Evolutionary conservation across 2,888 invertebrate genomes (phyloP).

Genomic region (Drosophila eohydei): DNA sequence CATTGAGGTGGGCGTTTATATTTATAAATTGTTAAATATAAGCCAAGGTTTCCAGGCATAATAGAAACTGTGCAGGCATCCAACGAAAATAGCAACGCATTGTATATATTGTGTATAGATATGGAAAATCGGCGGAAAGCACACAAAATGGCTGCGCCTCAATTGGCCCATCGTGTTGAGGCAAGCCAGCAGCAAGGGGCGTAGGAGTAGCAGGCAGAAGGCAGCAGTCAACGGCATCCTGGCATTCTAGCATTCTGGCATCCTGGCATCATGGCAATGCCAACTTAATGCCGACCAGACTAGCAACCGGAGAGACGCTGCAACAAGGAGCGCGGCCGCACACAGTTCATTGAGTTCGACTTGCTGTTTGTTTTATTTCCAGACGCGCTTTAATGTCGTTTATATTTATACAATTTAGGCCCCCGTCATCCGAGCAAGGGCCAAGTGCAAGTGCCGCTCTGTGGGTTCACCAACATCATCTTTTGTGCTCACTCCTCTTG

Average conservation of each 20-base stretch:
- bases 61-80: constrained; percentile 45
- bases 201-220: constrained; percentile 7
- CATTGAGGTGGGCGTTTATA: constrained; percentile 47
- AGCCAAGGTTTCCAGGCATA: constrained; percentile 53
- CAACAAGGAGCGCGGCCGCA: constrained; percentile 22
- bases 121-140: constrained; percentile 67
- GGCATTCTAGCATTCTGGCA: constrained; percentile 20
- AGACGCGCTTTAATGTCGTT: constrained; percentile 77
- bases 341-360: constrained; percentile 76
- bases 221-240: constrained; percentile 42
- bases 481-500: constrained; percentile 12
- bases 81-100: constrained; percentile 65
- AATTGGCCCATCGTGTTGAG: constrained; percentile 52
- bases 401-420: constrained; percentile 75
- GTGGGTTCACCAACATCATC: constrained; percentile 27
- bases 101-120: constrained; percentile 76
- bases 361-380: constrained; percentile 76
- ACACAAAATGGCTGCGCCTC: constrained; percentile 64
- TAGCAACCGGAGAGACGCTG: constrained; percentile 20
- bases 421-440: constrained; percentile 7
- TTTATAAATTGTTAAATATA: constrained; percentile 74
- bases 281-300: constrained; percentile 43
- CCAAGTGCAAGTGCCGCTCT: constrained; percentile 56
- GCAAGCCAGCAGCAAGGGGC: constrained; percentile 10
- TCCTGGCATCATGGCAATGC: constrained; percentile 24